Conservation (phyloP, 1,140 invertebrate species). For the Saxidomus purpurata region DNA sequence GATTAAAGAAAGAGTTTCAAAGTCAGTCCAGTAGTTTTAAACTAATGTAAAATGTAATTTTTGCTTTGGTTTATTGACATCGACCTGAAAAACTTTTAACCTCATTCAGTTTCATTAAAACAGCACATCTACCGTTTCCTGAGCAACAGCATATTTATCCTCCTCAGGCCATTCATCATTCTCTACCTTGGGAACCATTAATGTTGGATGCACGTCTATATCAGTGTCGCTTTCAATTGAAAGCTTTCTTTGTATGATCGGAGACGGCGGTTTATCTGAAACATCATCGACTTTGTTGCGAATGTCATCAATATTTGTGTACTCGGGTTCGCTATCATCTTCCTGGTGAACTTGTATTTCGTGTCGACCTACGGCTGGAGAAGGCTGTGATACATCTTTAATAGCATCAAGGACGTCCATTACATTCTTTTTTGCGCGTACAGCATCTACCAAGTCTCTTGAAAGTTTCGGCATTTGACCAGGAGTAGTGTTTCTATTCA, state of each 20-base stretch:
- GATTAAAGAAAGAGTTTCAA: no score
- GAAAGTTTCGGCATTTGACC: not conserved
- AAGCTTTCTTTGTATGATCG: not conserved
- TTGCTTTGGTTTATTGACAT: no score
- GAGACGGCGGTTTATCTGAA: not conserved
- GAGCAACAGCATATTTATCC: constrained; percentile 13
- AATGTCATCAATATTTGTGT: not conserved
- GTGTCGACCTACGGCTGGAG: not conserved
- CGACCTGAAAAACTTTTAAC: no score
- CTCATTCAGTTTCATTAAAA: constrained; percentile 25
- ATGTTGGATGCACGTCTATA: not conserved
- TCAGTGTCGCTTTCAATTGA: not conserved
- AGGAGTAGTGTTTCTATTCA: not conserved
- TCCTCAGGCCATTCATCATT: constrained; percentile 59
- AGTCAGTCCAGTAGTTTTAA: no score
- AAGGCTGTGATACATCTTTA: not conserved
- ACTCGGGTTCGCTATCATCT: not conserved
- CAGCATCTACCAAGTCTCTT: not conserved
- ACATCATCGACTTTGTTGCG: not conserved
- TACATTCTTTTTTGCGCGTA: not conserved
- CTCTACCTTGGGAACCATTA: constrained; percentile 24
- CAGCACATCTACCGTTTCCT: not conserved
- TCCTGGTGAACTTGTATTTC: not conserved
- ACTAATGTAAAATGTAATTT: no score
- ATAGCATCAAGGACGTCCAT: not conserved